Base-by-base conservation (phyloP, 2,113 vertebrate species). In the Mobula hypostoma region DNA sequence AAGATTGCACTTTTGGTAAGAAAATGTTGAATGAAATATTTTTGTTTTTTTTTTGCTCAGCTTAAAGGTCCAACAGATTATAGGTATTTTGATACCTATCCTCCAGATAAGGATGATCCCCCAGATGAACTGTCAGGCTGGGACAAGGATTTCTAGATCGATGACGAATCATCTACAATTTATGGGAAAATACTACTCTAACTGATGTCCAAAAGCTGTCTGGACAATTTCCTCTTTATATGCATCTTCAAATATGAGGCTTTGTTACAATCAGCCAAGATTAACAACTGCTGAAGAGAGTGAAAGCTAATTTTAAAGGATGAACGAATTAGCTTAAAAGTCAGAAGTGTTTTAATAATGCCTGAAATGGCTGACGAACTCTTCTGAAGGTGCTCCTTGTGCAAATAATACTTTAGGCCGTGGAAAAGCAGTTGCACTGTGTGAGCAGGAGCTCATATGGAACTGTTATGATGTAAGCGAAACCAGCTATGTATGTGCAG, bases 101-200 rank as follows among this genome's bases (percentile, higher is more conserved):
- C 98, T 8, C 97, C 98, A 3, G 98, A 99, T 94, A 98, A 98
- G 32, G 98, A 98, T 78, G 95, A 95, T 14, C 98, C 98, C 94
- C 98, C 98, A 0, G 98, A 99, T 68, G 98, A 99, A 95, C 95
- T 98, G 94, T 99, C 98, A 5, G 98, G 98, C 92, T 99, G 98
- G 98, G 98, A 99, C 95, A 97, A 97, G 94, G 98, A 99, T 96
- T 99, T 99, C 96, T 99, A 96, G 36, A 48, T 56, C 68, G 27
- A 72, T 70, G 90, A 8, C n/a, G 40, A 68, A 17, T 92, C 70
- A 17, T 72, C 9, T 56, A 93, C 40, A 29, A 24, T 1, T 14
- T 93, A 68, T 74, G 68, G 7, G 32, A 74, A 72, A 92, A 74
- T 93, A 24, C 74, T 74, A 76, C 40, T 63, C 27, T n/a, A 74